Conservation (phyloP, 2,113 vertebrate genomes). For the Hyla sarda region DNA sequence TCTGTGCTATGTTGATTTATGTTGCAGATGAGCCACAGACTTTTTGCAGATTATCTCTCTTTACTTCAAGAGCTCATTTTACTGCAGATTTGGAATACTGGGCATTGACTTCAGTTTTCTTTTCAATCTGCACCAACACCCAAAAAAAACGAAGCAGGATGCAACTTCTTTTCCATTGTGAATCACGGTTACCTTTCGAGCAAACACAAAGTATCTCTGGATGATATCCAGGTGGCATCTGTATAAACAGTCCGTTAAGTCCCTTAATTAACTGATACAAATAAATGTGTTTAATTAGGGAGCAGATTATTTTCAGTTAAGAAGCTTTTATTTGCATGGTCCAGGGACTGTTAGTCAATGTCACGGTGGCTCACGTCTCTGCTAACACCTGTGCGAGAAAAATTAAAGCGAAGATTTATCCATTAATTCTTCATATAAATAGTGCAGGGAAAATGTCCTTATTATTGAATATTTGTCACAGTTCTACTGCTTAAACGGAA, state of each 20-base stretch:
- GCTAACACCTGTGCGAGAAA: neutral
- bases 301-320: neutral
- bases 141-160: neutral
- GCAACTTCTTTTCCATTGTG: neutral
- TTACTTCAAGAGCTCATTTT: too few relatives aligned
- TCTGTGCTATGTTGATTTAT: too few relatives aligned
- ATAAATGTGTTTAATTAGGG: neutral
- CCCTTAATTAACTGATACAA: conserved; percentile 1
- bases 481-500: too few relatives aligned
- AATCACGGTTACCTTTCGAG: neutral
- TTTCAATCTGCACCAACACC: too few relatives aligned
- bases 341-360: neutral
- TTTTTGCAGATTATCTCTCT: too few relatives aligned
- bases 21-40: too few relatives aligned
- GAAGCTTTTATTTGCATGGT: conserved; percentile 1
- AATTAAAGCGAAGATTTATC: neutral
- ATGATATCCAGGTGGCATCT: conserved; percentile 1
- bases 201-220: neutral
- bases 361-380: neutral
- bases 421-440: neutral
- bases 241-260: neutral
- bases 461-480: too few relatives aligned
- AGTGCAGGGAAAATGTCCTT: too few relatives aligned
- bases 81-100: too few relatives aligned
- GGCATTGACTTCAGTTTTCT: too few relatives aligned